Evolutionary conservation across 2,797 vertebrate genomes (phyloP), one percentile per base, ranked within the genome.

Genomic region (Eurystomus glaucurus): DNA sequence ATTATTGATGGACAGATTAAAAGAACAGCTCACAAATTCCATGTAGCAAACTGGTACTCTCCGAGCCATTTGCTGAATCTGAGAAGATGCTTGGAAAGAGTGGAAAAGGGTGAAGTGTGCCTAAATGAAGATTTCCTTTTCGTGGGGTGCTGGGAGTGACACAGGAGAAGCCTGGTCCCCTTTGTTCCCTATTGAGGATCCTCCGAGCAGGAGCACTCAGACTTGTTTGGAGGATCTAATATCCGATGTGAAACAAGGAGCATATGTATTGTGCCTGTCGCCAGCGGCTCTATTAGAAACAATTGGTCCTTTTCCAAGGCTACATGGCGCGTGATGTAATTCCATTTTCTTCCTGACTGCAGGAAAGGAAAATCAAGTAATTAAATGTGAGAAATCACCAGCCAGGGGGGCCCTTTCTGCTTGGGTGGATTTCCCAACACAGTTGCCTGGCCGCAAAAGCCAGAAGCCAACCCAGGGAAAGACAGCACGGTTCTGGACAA

Each of bases 351-450:
- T 98, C 97, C 97, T 98, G 98, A 98, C 98, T 97, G 96, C 97
- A 95, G 98, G 98, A 99, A 98, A 98, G 98, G 98, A 98, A 99
- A 98, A 99, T 98, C 98, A 99, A 98, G 99, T 99, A 99, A 99
- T 99, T 99, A 99, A 99, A 99, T 99, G 99, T 99, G 99, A 99
- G 99, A 99, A 99, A 98, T 97, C 94, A 98, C 97, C 98, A 98
- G 98, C 98, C 91, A 97, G 97, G 98, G 98, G 93, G 98, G 88
- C 90, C 94, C 97, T 99, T 99, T 99, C 99, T 99, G 99, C 99
- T 99, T 98, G 97, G 98, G 93, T 98, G 98, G 97, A 98, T 99
- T 98, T 98, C 98, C 98, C 99, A 99, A 98, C 97, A 97, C 98
- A 97, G 97, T 98, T 98, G 98, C 98, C 99, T 83, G 75, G 98